A percentile compares a stretch with the other conserved stretches of the same genome.
Conservation (phyloP, 2,888 invertebrate genomes). For the Drosophila infuscata region DNA sequence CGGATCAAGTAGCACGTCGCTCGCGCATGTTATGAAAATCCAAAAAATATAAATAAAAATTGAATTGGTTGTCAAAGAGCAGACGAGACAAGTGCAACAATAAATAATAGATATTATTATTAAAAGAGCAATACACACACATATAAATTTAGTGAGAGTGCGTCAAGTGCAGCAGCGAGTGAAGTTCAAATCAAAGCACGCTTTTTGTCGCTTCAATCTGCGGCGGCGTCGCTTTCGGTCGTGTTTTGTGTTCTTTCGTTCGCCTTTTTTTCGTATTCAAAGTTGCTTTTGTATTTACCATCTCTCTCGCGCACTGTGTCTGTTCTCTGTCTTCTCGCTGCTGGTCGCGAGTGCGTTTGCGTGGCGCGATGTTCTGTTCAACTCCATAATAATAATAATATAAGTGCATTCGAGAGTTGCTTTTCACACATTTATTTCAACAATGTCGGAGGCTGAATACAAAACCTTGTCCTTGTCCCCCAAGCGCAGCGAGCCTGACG, state of each 20-base stretch:
- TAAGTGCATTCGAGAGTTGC: constrained; percentile 37
- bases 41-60: constrained; percentile 22
- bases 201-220: constrained; percentile 45
- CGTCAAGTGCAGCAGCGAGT: constrained; percentile 39
- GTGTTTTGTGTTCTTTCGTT: constrained; percentile 47
- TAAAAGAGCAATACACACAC: constrained; percentile 6
- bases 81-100: constrained; percentile 36
- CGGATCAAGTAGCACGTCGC: constrained; percentile 35
- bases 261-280: constrained; percentile 52
- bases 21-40: constrained; percentile 51
- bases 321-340: not conserved
- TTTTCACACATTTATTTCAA: constrained; percentile 15
- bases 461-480: constrained; percentile 61
- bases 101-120: constrained; percentile 13
- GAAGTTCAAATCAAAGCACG: constrained; percentile 63
- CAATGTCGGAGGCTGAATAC: constrained; percentile 72
- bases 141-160: constrained; percentile 13
- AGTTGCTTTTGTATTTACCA: constrained; percentile 36
- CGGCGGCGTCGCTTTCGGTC: constrained; percentile 57
- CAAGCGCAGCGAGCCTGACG: constrained; percentile 57
- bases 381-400: constrained; percentile 28
- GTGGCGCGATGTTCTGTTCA: constrained; percentile 58
- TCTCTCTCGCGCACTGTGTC: constrained; percentile 1
- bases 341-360: constrained; percentile 61
- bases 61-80: constrained; percentile 36